These are phyloP conservation scores for Cheilosia variabilis DNA, from an alignment of 2,888 invertebrate genomes.

Conservation along the genomic window DNA sequence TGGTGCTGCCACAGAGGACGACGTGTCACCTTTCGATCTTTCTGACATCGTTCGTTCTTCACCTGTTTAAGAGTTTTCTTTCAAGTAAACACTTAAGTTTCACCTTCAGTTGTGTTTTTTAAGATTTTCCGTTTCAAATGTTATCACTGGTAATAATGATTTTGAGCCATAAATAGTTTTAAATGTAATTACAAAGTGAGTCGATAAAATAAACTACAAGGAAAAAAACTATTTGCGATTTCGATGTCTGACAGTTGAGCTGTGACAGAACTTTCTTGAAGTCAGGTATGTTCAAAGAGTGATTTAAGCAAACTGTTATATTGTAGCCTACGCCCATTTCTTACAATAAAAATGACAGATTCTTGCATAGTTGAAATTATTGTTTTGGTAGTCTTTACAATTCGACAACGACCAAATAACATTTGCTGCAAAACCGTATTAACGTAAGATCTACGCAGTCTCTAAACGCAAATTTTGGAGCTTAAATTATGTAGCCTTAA, in stretches of 20 bases:
- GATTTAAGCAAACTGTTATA: constrained; percentile 34
- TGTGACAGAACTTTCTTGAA: constrained; percentile 5
- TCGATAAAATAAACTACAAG: constrained; percentile 14
- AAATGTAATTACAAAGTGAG: constrained; percentile 5
- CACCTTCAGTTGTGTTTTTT: background rate
- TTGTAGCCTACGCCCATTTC: background rate
- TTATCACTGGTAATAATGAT: constrained; percentile 10
- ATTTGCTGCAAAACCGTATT: no score
- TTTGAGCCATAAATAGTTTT: constrained; percentile 12
- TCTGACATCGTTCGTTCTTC: constrained; percentile 80
- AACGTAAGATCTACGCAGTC: no score
- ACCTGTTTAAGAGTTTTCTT: background rate
- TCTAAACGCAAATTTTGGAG: no score
- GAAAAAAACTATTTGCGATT: constrained; percentile 48
- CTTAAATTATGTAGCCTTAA: no score
- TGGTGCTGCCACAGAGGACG: constrained; percentile 76
- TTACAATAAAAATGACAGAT: no score
- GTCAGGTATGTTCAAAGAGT: constrained; percentile 3
- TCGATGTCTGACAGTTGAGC: constrained; percentile 32
- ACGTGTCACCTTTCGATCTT: constrained; percentile 83
- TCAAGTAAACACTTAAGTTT: background rate
- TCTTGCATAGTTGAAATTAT: no score
- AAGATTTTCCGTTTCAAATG: background rate
- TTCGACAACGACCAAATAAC: no score
- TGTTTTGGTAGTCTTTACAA: no score